These are phyloP conservation scores for Falco columbarius DNA, from an alignment of 2,797 vertebrate genomes.

Conservation along the genomic window DNA sequence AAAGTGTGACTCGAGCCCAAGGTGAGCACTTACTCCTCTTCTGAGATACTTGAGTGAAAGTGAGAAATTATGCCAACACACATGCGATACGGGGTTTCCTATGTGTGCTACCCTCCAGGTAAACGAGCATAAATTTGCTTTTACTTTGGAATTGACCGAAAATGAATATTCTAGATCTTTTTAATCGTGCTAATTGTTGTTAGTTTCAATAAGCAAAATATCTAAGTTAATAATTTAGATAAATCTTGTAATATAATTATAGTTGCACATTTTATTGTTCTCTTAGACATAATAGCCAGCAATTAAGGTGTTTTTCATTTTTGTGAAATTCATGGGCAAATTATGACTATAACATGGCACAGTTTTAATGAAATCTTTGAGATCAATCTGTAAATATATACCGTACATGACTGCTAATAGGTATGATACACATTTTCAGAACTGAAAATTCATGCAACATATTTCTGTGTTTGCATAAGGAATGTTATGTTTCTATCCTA, in stretches of 20 bases:
- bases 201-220: conserved; percentile 19
- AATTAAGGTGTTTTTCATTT: conserved; percentile 85
- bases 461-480: conserved; percentile 82
- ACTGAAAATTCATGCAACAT: conserved; percentile 81
- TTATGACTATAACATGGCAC: conserved; percentile 77
- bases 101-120: conserved; percentile 6
- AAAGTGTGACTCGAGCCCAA: neutral
- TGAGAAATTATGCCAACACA: conserved; percentile 18
- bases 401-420: conserved; percentile 86
- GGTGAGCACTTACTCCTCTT: conserved; percentile 4
- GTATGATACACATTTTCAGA: conserved; percentile 82
- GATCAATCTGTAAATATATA: conserved; percentile 86
- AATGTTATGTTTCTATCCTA: conserved; percentile 81
- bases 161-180: conserved; percentile 33
- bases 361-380: conserved; percentile 80
- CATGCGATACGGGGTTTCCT: conserved; percentile 1
- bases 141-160: conserved; percentile 37
- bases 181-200: neutral
- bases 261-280: conserved; percentile 70
- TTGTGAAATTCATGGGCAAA: conserved; percentile 77
- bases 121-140: conserved; percentile 30
- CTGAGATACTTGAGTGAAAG: conserved; percentile 40
- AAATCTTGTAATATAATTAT: conserved; percentile 63
- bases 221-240: conserved; percentile 45
- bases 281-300: conserved; percentile 80